phyloP scores from a whole-genome alignment of 2,797 vertebrate species.

The Moxostoma hubbsi region DNA sequence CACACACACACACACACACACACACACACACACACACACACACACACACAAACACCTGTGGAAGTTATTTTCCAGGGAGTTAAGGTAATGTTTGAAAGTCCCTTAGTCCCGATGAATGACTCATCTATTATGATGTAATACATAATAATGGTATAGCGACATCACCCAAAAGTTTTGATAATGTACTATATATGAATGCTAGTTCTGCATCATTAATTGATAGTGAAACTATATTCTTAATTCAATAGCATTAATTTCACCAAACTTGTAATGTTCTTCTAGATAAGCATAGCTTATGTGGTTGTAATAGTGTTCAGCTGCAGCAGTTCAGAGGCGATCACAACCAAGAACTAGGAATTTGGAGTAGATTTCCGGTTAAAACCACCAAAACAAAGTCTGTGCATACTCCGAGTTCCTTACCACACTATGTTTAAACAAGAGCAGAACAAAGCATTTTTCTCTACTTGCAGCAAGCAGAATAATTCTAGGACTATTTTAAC shows the following conservation, averaged over 20 bases:
- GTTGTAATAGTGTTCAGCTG: slow-evolving; percentile 26
- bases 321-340: neutral
- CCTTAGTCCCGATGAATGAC: slow-evolving; percentile 68
- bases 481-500: slow-evolving; percentile 32
- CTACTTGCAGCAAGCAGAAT: slow-evolving; percentile 1
- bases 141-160: slow-evolving; percentile 64
- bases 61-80: neutral
- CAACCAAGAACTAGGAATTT: slow-evolving; percentile 37
- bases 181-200: slow-evolving; percentile 62
- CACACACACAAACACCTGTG: too few species aligned
- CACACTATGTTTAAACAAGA: slow-evolving; percentile 36
- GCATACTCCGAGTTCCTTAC: slow-evolving; percentile 34
- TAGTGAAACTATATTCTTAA: neutral
- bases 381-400: slow-evolving; percentile 41
- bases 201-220: neutral
- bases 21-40: too few species aligned
- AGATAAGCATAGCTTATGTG: neutral
- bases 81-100: slow-evolving; percentile 48
- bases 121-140: slow-evolving; percentile 75
- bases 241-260: neutral
- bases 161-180: slow-evolving; percentile 59
- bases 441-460: slow-evolving; percentile 17
- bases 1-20: too few species aligned
- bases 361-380: slow-evolving; percentile 36
- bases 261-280: slow-evolving; percentile 1